Evolutionary conservation across 35 echinoderm and acorn worm species (phyloP).

Genomic region (Apostichopus californicus): DNA sequence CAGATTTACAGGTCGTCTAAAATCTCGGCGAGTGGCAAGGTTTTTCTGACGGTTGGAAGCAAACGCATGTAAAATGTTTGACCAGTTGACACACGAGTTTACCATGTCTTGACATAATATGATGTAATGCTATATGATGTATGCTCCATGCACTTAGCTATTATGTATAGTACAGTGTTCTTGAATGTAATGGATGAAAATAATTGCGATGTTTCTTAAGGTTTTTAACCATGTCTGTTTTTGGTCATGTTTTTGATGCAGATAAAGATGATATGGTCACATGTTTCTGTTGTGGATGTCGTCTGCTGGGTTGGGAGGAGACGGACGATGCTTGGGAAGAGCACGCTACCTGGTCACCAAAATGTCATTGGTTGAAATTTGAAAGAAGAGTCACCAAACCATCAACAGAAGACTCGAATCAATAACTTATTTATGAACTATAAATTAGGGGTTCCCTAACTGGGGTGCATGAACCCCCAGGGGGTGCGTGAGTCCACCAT

Average conservation of each 20-base stretch:
- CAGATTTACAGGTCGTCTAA: too few species aligned
- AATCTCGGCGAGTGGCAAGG: too few species aligned
- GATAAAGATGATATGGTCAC: constrained; percentile 41
- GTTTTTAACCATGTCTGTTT: neutral
- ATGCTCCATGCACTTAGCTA: too few species aligned
- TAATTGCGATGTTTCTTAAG: neutral
- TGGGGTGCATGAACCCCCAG: too few species aligned
- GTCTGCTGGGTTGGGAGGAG: constrained; percentile 9
- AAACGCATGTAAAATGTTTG: too few species aligned
- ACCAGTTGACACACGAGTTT: too few species aligned
- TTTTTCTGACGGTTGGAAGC: too few species aligned
- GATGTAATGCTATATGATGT: too few species aligned
- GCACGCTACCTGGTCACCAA: neutral
- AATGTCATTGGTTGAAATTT: neutral
- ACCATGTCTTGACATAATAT: too few species aligned
- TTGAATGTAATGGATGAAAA: too few species aligned
- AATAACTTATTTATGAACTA: neutral
- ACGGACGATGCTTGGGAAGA: constrained; percentile 27
- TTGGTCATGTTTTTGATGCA: neutral
- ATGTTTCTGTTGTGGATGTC: constrained; percentile 29
- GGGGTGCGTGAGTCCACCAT: too few species aligned
- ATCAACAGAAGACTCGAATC: neutral
- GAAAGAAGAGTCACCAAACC: neutral
- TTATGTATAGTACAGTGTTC: too few species aligned
- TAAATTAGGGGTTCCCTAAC: neutral